Percentiles rank a stretch among this genome's conserved stretches.
These are phyloP conservation scores for Torymus texanus DNA, from an alignment of 2,888 invertebrate species.

Conservation along the genomic window DNA sequence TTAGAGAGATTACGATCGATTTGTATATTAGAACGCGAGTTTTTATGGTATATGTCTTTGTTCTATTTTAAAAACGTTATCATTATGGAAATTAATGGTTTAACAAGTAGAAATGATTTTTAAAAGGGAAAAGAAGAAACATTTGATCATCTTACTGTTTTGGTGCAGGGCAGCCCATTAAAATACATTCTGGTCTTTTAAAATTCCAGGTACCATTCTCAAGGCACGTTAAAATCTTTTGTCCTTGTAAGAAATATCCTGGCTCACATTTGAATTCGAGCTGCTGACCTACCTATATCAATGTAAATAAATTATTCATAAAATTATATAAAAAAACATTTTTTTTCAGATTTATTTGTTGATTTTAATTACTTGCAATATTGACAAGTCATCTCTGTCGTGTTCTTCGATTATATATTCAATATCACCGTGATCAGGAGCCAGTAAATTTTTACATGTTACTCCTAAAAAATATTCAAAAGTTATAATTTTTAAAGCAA, in stretches of 20 bases:
- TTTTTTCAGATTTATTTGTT: conserved; percentile 4
- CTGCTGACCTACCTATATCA: conserved; percentile 74
- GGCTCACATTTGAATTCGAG: conserved; percentile 77
- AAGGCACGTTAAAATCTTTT: conserved; percentile 77
- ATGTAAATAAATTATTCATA: background rate
- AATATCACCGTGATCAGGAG: conserved; percentile 70
- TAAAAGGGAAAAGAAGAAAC: too few species aligned
- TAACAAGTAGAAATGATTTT: too few species aligned
- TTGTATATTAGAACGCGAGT: too few species aligned
- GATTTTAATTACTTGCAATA: conserved; percentile 63
- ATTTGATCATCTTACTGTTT: conserved; percentile 54
- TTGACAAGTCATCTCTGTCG: conserved; percentile 67
- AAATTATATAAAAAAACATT: background rate
- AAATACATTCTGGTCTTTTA: conserved; percentile 73
- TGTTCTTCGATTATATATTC: conserved; percentile 72
- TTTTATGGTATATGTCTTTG: too few species aligned
- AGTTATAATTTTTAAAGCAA: too few species aligned
- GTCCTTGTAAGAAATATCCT: conserved; percentile 74
- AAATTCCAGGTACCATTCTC: conserved; percentile 78
- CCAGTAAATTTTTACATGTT: conserved; percentile 70
- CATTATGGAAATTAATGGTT: too few species aligned
- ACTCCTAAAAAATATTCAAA: conserved; percentile 60
- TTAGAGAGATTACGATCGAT: too few species aligned
- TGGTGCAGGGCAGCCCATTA: conserved; percentile 73
- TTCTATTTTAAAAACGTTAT: too few species aligned